phyloP scores from a whole-genome alignment of 2,113 vertebrate species.

The Rhineura floridana region DNA sequence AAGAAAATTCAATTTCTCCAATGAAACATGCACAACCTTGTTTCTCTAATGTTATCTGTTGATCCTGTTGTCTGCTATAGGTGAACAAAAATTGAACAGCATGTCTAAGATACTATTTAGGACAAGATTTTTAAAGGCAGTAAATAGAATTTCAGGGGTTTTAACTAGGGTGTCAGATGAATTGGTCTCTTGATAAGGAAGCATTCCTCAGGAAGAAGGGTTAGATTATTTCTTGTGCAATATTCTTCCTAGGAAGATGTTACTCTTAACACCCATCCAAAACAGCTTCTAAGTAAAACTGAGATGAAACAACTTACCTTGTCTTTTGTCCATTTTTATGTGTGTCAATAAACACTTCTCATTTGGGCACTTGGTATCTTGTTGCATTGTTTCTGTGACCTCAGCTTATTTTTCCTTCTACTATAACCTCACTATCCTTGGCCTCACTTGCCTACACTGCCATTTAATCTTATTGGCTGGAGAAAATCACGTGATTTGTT shows the following conservation, averaged over 20 bases:
- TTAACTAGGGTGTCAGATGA: conserved; percentile 8
- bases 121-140: conserved; percentile 11
- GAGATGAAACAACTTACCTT: neutral
- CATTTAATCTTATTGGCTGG: no score
- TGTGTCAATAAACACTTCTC: neutral
- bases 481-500: neutral
- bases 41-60: conserved; percentile 21
- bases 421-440: neutral
- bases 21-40: neutral
- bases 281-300: neutral
- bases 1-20: conserved; percentile 39
- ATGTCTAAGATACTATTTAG: conserved; percentile 22
- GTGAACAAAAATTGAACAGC: neutral
- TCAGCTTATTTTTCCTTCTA: neutral
- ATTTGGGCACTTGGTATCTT: no score
- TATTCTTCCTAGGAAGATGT: neutral
- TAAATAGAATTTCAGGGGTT: conserved; percentile 8
- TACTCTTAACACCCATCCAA: neutral
- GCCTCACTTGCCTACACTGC: no score
- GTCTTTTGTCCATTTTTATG: neutral
- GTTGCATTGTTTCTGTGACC: neutral
- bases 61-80: conserved; percentile 30
- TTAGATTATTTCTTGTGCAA: neutral
- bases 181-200: conserved; percentile 1
- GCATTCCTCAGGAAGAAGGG: neutral